Conservation (phyloP, 92 coral and sea anemone genomes). For the Epizoanthus rinbou region DNA sequence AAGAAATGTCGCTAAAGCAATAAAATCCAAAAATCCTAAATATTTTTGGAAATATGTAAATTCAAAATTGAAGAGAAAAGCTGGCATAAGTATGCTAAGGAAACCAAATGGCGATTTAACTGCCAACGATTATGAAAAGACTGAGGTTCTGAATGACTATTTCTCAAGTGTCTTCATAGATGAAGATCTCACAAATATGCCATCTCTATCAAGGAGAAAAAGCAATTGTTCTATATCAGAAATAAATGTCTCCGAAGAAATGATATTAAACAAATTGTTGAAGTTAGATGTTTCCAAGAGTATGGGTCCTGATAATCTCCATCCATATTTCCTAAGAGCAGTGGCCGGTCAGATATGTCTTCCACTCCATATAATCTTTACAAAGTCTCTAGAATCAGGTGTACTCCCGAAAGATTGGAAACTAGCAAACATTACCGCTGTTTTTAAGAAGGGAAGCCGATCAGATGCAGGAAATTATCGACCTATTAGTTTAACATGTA, state of each 20-base stretch:
- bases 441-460: constrained; percentile 3
- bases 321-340: no score
- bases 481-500: no score
- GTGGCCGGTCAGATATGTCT: constrained; percentile 19
- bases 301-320: no score
- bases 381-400: constrained; percentile 17
- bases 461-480: neutral
- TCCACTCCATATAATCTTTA: constrained; percentile 16
- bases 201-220: constrained; percentile 17
- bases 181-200: constrained; percentile 17
- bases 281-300: no score
- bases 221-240: constrained; percentile 16
- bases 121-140: constrained; percentile 17
- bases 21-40: constrained; percentile 15
- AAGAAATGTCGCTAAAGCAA: constrained; percentile 8
- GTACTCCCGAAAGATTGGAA: constrained; percentile 17
- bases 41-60: constrained; percentile 14
- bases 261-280: constrained; percentile 15
- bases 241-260: constrained; percentile 16
- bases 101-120: constrained; percentile 17
- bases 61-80: constrained; percentile 15
- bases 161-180: constrained; percentile 17
- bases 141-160: constrained; percentile 17
- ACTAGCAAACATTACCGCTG: neutral
- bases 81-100: constrained; percentile 18